These are phyloP conservation scores for Synanthedon formicaeformis DNA, from an alignment of 2,888 invertebrate species.

Conservation along the genomic window DNA sequence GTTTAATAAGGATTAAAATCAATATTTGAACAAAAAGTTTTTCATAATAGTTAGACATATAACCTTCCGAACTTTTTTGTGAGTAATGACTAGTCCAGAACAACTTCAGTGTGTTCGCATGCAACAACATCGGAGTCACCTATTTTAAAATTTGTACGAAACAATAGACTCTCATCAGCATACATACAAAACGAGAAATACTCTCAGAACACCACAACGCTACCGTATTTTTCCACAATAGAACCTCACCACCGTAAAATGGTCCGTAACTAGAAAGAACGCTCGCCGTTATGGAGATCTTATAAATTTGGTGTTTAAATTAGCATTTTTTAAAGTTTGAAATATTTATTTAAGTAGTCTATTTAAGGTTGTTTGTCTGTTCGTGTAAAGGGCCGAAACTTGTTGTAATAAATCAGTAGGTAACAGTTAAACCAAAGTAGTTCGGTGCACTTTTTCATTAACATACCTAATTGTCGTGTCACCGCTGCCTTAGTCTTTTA, in stretches of 20 bases:
- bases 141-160: not conserved
- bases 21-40: no score
- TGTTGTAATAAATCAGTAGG: slow-evolving; percentile 26
- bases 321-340: slow-evolving; percentile 39
- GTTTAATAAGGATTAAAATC: no score
- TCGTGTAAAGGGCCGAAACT: slow-evolving; percentile 34
- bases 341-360: slow-evolving; percentile 53
- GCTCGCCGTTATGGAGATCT: slow-evolving; percentile 3
- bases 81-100: no score
- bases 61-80: no score
- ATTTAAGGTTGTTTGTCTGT: slow-evolving; percentile 40
- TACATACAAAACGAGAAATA: not conserved
- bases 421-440: slow-evolving; percentile 1
- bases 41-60: no score
- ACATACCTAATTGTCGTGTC: not conserved
- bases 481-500: not conserved
- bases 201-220: not conserved
- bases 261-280: slow-evolving; percentile 7
- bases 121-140: no score
- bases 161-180: not conserved
- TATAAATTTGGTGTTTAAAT: slow-evolving; percentile 9
- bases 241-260: not conserved
- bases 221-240: not conserved
- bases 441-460: not conserved
- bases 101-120: no score